A percentile compares a stretch with the other conserved stretches of the same genome.
Evolutionary conservation across 2,797 vertebrate species (phyloP).

Genomic region (Cephalopachus bancanus): DNA sequence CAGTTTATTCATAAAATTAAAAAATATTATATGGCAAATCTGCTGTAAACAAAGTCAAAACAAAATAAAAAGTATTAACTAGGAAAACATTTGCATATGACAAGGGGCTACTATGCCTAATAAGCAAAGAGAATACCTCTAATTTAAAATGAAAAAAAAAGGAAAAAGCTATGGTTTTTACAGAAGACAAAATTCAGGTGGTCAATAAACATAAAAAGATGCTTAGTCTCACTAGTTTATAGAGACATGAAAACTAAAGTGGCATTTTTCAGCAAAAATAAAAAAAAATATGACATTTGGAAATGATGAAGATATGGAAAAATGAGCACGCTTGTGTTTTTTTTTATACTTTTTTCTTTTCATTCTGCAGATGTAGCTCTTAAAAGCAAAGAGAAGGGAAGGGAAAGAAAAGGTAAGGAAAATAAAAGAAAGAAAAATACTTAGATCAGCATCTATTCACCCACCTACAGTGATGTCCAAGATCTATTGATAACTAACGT

Average conservation of each 20-base stretch:
- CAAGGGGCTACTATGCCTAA: background rate
- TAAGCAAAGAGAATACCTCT: background rate
- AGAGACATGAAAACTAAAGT: background rate
- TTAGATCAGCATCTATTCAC: background rate
- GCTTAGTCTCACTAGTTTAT: background rate
- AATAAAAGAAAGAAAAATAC: background rate
- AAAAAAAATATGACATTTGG: background rate
- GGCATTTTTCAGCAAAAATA: slow-evolving; percentile 35
- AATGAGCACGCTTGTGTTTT: background rate
- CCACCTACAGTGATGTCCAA: background rate
- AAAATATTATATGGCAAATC: background rate
- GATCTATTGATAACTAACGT: background rate
- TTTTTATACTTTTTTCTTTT: background rate
- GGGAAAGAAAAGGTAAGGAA: background rate
- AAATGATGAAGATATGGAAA: background rate
- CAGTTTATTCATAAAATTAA: slow-evolving; percentile 52
- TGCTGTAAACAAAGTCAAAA: slow-evolving; percentile 51
- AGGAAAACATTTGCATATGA: background rate
- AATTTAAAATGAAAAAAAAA: background rate
- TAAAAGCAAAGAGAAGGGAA: background rate
- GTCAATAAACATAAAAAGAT: background rate
- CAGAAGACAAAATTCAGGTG: background rate
- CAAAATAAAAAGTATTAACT: slow-evolving; percentile 51
- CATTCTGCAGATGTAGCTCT: background rate
- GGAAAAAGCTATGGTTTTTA: background rate